Evolutionary conservation across 2,113 vertebrate genomes (phyloP).

Genomic region (Fulmarus glacialis): DNA sequence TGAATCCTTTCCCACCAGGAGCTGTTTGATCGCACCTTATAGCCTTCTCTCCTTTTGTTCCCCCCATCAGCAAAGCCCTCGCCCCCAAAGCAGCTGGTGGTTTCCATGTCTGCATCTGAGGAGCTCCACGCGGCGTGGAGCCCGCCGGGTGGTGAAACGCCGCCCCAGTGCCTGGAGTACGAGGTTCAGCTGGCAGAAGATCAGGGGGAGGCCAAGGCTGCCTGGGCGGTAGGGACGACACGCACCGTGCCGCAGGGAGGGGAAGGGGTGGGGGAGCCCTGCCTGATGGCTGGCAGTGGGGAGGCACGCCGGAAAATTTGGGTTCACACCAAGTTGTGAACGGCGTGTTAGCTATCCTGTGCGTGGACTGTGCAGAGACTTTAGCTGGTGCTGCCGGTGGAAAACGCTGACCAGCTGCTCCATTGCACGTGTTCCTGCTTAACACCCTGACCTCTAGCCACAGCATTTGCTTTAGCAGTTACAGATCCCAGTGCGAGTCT

Average conservation of each 20-base stretch:
- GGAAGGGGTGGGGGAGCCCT: not conserved
- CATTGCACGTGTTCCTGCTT: rapidly evolving
- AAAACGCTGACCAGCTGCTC: rapidly evolving
- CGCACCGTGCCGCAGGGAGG: rapidly evolving
- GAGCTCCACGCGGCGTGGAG: slow-evolving; percentile 75
- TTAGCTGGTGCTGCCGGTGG: not conserved
- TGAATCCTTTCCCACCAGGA: not conserved
- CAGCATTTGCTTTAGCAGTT: not conserved
- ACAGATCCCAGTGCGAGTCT: not conserved
- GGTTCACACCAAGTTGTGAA: rapidly evolving
- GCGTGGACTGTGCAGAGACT: rapidly evolving
- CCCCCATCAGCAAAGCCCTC: not conserved
- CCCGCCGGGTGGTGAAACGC: slow-evolving; percentile 60
- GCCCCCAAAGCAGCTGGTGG: slow-evolving; percentile 19
- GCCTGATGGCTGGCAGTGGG: rapidly evolving
- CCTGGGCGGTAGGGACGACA: slow-evolving; percentile 52
- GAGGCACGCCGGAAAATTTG: rapidly evolving
- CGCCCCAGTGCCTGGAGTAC: slow-evolving; percentile 81
- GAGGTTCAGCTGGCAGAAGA: slow-evolving; percentile 74
- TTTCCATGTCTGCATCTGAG: slow-evolving; percentile 31
- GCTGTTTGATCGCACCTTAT: not conserved
- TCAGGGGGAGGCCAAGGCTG: not conserved
- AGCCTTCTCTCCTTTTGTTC: not conserved
- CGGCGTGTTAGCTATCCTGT: rapidly evolving
- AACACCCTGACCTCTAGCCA: not conserved